These are phyloP conservation scores for Syrrhaptes paradoxus DNA, from an alignment of 2,113 vertebrate genomes.

Conservation along the genomic window DNA sequence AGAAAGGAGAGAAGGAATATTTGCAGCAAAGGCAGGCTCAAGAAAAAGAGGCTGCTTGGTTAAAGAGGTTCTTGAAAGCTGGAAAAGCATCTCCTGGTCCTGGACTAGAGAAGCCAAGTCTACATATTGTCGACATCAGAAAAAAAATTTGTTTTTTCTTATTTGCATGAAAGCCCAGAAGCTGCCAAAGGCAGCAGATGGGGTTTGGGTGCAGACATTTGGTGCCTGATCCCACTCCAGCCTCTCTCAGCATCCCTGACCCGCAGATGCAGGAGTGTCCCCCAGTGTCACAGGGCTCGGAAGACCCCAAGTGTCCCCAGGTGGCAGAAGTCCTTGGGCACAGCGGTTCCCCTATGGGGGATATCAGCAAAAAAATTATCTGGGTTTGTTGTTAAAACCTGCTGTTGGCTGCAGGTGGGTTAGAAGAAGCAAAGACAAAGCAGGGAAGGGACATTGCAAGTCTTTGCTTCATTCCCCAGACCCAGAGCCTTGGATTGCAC, in stretches of 20 bases:
- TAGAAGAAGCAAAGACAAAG: not conserved
- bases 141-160: not conserved
- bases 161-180: not conserved
- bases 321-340: not conserved
- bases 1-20: not conserved
- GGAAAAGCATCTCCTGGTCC: not conserved
- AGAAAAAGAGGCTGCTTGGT: not conserved
- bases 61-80: not conserved
- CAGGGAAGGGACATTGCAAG: not conserved
- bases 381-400: not conserved
- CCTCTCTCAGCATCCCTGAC: not conserved
- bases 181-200: too few species aligned
- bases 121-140: not conserved
- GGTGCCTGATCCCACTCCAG: not conserved
- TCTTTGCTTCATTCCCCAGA: not conserved
- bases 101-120: not conserved
- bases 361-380: rapidly evolving
- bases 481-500: not conserved
- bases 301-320: not conserved
- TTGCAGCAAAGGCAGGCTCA: not conserved
- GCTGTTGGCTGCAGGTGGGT: not conserved
- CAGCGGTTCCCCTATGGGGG: not conserved
- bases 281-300: rapidly evolving
- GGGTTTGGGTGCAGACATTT: not conserved
- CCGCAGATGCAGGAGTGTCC: too few species aligned